Base-by-base conservation (phyloP, 2,888 invertebrate species). In the Athalia circularis region DNA sequence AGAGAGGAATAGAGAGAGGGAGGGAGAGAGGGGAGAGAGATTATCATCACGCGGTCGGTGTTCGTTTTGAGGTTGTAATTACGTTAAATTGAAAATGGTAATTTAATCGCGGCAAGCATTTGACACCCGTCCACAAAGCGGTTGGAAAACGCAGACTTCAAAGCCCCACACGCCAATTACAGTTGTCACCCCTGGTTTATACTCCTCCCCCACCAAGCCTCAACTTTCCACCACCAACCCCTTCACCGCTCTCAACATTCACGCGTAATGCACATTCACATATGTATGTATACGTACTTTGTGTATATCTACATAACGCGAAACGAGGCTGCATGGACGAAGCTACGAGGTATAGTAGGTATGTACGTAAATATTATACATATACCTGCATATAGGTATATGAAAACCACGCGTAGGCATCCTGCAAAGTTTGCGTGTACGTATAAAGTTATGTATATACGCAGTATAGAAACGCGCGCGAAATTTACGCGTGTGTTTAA, bases 141-240 rank as follows among this genome's bases (percentile, higher is more conserved):
- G 77, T 54, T 78, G 64, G 78, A 83, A 83, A 84, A 80, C 80
- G 84, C 83, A 86, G 86, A 88, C 86, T 85, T 87, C 88, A 88
- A 88, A 88, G 79, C 77, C 67, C 82, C 83, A 85, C 75, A 75
- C 87, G 85, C 86, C 87, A 87, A 88, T 87, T 88, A 87, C 64
- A 75, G 75, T 62, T 62, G 43, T 48, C 75, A 64, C 62, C 11
- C 62, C 62, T 48, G 13, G 57, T 72, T 70, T 59, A 47, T 59
- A 45, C 72, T 59, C 59, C 59, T 72, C 72, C 8, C 45, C 8
- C 29, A 29, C 29, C 29, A 29, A 29, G 29, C 29, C 29, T 29
- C 29, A 29, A 29, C 29, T 29, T 29, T 29, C 29, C 29, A 29
- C 29, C 29, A 29, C 29, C 29, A 29, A 29, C 29, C 29, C 2